Evolutionary conservation across 2,113 vertebrate genomes (phyloP).

Genomic region (Scartelaos histophorus): DNA sequence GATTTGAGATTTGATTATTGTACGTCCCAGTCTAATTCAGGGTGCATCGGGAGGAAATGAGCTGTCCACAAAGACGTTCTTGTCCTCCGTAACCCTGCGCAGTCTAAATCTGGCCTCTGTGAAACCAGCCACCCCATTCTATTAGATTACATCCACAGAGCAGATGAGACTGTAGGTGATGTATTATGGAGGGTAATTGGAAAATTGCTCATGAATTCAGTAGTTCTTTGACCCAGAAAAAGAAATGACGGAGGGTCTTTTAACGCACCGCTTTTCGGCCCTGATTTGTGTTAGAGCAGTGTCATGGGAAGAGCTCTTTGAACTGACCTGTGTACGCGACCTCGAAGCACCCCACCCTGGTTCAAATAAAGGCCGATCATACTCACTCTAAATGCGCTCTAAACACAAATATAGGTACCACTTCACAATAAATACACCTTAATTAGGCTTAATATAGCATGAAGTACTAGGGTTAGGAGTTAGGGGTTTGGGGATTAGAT

Average conservation of each 20-base stretch:
- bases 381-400: not conserved
- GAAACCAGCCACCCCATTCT: conserved; percentile 64
- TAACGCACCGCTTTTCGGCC: conserved; percentile 23
- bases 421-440: too few species aligned
- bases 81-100: conserved; percentile 61
- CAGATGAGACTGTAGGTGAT: conserved; percentile 74
- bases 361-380: not conserved
- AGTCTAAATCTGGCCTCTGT: conserved; percentile 68
- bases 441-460: too few species aligned
- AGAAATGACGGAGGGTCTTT: conserved; percentile 27
- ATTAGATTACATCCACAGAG: conserved; percentile 72
- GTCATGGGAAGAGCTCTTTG: conserved; percentile 22
- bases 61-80: conserved; percentile 70
- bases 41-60: conserved; percentile 63
- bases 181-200: conserved; percentile 65
- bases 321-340: not conserved
- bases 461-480: too few species aligned
- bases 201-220: conserved; percentile 68
- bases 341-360: not conserved
- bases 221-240: conserved; percentile 64
- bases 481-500: too few species aligned
- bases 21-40: conserved; percentile 63
- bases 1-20: conserved; percentile 68
- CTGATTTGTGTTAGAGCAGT: conserved; percentile 36
- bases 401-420: not conserved